Conservation (phyloP, 2,888 invertebrate species). For the Hirudinaria manillensis region DNA sequence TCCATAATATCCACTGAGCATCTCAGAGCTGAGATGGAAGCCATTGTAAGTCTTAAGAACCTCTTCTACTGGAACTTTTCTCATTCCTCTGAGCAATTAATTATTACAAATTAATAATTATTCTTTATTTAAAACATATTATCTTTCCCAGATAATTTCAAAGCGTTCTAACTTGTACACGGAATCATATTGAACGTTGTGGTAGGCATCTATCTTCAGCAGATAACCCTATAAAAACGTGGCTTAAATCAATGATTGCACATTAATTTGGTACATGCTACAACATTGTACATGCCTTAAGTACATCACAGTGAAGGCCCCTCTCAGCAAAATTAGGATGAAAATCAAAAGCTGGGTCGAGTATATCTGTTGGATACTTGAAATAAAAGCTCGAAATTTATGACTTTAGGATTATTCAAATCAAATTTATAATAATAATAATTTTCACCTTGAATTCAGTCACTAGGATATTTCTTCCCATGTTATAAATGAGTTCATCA, state of each 20-base stretch:
- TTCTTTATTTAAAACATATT: background rate
- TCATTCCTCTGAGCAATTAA: constrained; percentile 61
- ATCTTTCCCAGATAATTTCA: background rate
- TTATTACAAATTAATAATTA: background rate
- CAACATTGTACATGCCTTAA: constrained; percentile 60
- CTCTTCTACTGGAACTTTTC: constrained; percentile 74
- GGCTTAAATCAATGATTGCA: constrained; percentile 32
- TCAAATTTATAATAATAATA: background rate
- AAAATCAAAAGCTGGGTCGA: constrained; percentile 60
- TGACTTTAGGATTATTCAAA: constrained; percentile 3
- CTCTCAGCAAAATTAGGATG: constrained; percentile 88
- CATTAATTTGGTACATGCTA: background rate
- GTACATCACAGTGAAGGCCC: constrained; percentile 95
- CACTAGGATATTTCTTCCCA: constrained; percentile 79
- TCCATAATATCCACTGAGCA: constrained; percentile 53
- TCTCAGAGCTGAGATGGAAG: constrained; percentile 52
- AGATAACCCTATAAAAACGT: constrained; percentile 66
- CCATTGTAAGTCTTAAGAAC: constrained; percentile 72
- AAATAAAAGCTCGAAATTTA: constrained; percentile 43
- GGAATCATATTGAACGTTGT: constrained; percentile 90
- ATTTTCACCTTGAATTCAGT: constrained; percentile 73
- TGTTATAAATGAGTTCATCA: constrained; percentile 80
- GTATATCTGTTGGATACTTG: constrained; percentile 79
- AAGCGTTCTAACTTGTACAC: constrained; percentile 63
- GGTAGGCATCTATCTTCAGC: constrained; percentile 87